These are phyloP conservation scores for Dendrolimus pini DNA, from an alignment of 2,888 invertebrate genomes.

Conservation along the genomic window DNA sequence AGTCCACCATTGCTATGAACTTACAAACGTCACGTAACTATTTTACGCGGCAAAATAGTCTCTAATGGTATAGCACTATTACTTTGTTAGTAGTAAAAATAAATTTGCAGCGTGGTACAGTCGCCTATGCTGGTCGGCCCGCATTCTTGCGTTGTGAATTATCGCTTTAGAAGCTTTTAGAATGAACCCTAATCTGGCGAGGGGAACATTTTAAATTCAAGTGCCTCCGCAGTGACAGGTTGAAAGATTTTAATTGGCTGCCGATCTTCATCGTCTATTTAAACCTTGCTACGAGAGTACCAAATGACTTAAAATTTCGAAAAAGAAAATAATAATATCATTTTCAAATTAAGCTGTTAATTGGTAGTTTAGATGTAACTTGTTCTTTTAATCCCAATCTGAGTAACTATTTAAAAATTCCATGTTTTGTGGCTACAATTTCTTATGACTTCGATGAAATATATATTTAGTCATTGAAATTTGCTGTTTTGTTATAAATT, in stretches of 20 bases:
- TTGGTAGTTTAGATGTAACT: neutral
- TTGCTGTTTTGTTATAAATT: too few relatives aligned
- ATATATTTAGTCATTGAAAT: too few relatives aligned
- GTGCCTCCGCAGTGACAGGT: constrained; percentile 54
- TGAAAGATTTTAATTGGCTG: constrained; percentile 65
- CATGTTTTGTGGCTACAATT: too few relatives aligned
- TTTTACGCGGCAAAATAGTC: constrained; percentile 18
- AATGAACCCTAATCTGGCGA: constrained; percentile 69
- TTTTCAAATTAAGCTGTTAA: neutral
- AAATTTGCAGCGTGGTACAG: constrained; percentile 38
- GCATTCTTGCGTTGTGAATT: constrained; percentile 67
- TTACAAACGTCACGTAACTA: constrained; percentile 32
- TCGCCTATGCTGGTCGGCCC: constrained; percentile 62
- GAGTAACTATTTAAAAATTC: too few relatives aligned
- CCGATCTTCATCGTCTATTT: constrained; percentile 45
- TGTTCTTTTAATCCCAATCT: too few relatives aligned
- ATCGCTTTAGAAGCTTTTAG: constrained; percentile 70
- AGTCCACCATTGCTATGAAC: constrained; percentile 60
- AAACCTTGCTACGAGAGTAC: constrained; percentile 4
- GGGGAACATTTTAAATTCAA: constrained; percentile 61
- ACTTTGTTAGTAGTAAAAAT: constrained; percentile 27
- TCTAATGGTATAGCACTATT: constrained; percentile 15
- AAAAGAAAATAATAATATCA: neutral
- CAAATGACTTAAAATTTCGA: neutral
- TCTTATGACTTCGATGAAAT: too few relatives aligned